Base-by-base conservation (phyloP, 2,113 vertebrate genomes). In the Gymnogyps californianus region DNA sequence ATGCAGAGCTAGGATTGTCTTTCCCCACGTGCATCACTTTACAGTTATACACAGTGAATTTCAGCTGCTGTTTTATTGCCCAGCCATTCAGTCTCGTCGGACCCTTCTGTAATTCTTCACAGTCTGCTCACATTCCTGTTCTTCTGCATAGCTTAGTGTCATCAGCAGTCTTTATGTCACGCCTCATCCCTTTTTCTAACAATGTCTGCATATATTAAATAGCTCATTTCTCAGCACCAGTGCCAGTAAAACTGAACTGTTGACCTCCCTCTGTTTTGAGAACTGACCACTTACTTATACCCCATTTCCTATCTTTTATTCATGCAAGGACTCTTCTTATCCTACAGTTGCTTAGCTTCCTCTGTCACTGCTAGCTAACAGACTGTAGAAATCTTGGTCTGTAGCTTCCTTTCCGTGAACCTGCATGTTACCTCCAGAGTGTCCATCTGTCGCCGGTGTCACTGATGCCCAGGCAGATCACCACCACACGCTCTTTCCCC, bases 61-160 rank as follows among this genome's bases (percentile, higher is more conserved):
- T 93, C 91, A 93, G 61, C 78, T 89, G 74, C 55, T 87, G 20
- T 47, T 22, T 72, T 84, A 46, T 47, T 65, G 61, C 78, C 66
- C 44, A 77, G 40, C 28, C 49, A 28, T 38, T 95, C 42, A 4
- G 8, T 64, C 46, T 89, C 2, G 0, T 70, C 0, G 0, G 28
- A 46, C 25, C 31, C 38, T 51, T 81, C 28, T 78, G 61, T 59
- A 87, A 64, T 61, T 82, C 34, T 87, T 61, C 52, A 9, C 28
- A 70, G 26, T 61, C 87, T 89, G 59, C 61, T 89, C 61, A 69
- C 0, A 0, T 69, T 77, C 81, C 34, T 84, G 14, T 66, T 76
- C 67, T 72, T 83, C 89, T 91, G 52, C 40, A 61, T 49, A 85
- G 78, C 51, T 92, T 58, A 9, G 12, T 72, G 61, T 76, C 74